phyloP scores from a whole-genome alignment of 2,888 invertebrate genomes.

The Rhaphigaster nebulosa region DNA sequence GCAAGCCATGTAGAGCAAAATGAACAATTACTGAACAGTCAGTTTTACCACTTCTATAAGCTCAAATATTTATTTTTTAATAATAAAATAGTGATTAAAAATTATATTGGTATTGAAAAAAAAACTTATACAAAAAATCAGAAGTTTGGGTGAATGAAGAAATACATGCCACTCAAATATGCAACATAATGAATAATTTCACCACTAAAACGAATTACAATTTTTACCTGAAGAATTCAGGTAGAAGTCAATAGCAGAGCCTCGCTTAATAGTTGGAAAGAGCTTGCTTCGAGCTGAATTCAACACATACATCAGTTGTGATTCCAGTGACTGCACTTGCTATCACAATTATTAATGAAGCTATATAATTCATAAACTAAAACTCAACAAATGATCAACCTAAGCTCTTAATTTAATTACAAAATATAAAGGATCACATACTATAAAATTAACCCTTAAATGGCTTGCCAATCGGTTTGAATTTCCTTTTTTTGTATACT shows the following conservation, averaged over 20 bases:
- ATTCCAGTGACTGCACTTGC: conserved; percentile 82
- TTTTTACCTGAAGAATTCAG: conserved; percentile 85
- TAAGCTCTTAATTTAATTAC: neutral
- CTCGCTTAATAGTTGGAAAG: conserved; percentile 86
- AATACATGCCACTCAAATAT: conserved; percentile 55
- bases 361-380: neutral
- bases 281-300: conserved; percentile 83
- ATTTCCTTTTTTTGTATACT: neutral
- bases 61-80: neutral
- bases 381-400: conserved; percentile 1
- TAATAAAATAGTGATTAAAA: conserved; percentile 28
- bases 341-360: conserved; percentile 68
- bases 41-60: conserved; percentile 41
- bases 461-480: conserved; percentile 40
- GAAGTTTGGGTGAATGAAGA: conserved; percentile 37
- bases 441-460: neutral
- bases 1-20: conserved; percentile 42
- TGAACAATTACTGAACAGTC: conserved; percentile 45
- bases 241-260: conserved; percentile 86
- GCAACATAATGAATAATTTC: conserved; percentile 48
- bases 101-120: conserved; percentile 3
- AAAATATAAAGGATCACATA: neutral
- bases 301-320: conserved; percentile 74
- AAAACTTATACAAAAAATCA: neutral
- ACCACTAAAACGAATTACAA: neutral